Evolutionary conservation across 2,113 vertebrate genomes (phyloP).

Genomic region (Chascanopsetta lugubris): DNA sequence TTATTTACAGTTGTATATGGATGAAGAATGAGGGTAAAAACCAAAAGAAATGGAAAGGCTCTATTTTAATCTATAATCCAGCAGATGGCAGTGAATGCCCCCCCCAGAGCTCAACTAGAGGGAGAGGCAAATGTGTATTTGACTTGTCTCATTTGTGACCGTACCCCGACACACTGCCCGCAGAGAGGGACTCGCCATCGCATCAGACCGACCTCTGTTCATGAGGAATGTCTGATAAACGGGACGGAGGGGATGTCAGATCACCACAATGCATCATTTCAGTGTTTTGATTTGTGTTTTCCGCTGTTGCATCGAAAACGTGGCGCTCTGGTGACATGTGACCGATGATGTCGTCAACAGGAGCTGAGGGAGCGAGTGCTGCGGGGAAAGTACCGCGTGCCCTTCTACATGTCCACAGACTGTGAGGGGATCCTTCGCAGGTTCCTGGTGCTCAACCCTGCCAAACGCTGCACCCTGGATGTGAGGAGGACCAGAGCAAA

Average conservation of each 20-base stretch:
- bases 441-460: slow-evolving; percentile 93
- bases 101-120: slow-evolving; percentile 39
- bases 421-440: slow-evolving; percentile 92
- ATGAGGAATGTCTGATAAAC: too few species aligned
- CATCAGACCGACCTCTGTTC: background rate
- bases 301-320: background rate
- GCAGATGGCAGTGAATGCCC: slow-evolving; percentile 47
- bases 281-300: background rate
- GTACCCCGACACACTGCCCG: background rate
- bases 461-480: slow-evolving; percentile 94
- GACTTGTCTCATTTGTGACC: slow-evolving; percentile 29
- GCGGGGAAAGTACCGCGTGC: slow-evolving; percentile 94
- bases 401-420: slow-evolving; percentile 98
- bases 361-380: slow-evolving; percentile 94
- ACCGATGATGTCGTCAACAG: slow-evolving; percentile 63
- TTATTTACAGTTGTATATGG: too few species aligned
- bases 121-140: slow-evolving; percentile 55
- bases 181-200: background rate
- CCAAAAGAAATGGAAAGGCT: slow-evolving; percentile 5
- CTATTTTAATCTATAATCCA: slow-evolving; percentile 33
- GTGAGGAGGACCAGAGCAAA: slow-evolving; percentile 68
- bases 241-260: too few species aligned
- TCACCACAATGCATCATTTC: too few species aligned
- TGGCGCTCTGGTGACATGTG: background rate
- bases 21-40: too few species aligned